These are phyloP conservation scores for Notospermus geniculatus DNA, from an alignment of 1,140 invertebrate species.

Conservation along the genomic window DNA sequence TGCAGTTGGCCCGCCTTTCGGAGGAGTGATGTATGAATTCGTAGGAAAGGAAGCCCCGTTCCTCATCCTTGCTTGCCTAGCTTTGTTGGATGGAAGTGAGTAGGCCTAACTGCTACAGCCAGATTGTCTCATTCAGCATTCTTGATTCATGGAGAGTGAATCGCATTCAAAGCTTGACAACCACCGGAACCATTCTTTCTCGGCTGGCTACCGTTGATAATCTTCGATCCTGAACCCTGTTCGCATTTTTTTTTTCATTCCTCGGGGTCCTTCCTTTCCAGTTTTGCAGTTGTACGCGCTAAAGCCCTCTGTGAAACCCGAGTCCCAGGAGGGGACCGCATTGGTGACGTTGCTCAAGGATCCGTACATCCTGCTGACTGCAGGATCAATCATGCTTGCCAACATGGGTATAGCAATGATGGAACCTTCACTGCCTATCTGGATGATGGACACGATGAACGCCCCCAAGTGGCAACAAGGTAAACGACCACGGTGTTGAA, in stretches of 20 bases:
- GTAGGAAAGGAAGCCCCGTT: slow-evolving; percentile 96
- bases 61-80: slow-evolving; percentile 85
- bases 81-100: slow-evolving; percentile 90
- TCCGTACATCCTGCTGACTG: slow-evolving; percentile 84
- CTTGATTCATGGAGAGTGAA: neutral
- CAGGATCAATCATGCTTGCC: slow-evolving; percentile 93
- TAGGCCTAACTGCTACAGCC: slow-evolving; percentile 38
- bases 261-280: too few species aligned
- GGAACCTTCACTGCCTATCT: slow-evolving; percentile 89
- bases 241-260: too few species aligned
- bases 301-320: slow-evolving; percentile 86
- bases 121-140: neutral
- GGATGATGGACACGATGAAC: slow-evolving; percentile 98
- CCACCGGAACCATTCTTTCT: too few species aligned
- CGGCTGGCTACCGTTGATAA: too few species aligned
- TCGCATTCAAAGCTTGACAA: too few species aligned
- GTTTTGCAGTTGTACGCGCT: slow-evolving; percentile 92
- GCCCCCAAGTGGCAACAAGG: slow-evolving; percentile 82
- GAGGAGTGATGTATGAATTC: slow-evolving; percentile 97
- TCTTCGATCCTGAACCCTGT: too few species aligned
- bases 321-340: slow-evolving; percentile 89
- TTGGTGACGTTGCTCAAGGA: slow-evolving; percentile 85
- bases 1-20: slow-evolving; percentile 79
- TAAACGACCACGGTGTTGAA: slow-evolving; percentile 18
- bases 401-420: slow-evolving; percentile 99